phyloP scores from a whole-genome alignment of 2,797 vertebrate species.

The Glyptemys insculpta region DNA sequence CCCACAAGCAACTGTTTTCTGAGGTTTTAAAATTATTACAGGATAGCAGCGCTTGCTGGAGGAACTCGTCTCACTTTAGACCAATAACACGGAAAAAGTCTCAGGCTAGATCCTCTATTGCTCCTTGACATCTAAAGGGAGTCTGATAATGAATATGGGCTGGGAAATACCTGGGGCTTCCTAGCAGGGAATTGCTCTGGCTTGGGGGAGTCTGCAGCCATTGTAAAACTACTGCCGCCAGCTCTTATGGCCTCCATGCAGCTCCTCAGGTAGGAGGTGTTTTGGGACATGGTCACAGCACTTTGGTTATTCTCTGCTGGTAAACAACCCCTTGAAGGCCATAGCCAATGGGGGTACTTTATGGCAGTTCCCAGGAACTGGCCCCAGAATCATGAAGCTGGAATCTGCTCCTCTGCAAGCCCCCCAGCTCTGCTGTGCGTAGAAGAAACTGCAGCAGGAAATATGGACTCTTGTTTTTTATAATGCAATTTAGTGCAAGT shows the following conservation, averaged over 20 bases:
- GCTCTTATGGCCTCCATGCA: neutral
- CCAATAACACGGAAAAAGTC: neutral
- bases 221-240: neutral
- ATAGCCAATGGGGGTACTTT: neutral
- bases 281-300: neutral
- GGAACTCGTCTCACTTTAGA: neutral
- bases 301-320: neutral
- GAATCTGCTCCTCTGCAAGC: neutral
- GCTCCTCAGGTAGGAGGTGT: neutral
- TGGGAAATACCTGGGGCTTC: neutral
- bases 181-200: neutral
- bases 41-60: rapidly evolving
- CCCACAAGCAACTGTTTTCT: neutral
- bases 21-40: slow-evolving; percentile 1
- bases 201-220: neutral
- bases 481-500: neutral
- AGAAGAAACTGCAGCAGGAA: neutral
- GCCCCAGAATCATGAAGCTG: neutral
- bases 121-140: neutral
- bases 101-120: neutral
- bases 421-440: neutral
- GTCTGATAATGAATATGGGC: neutral
- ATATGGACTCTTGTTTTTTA: neutral
- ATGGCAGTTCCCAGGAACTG: neutral
- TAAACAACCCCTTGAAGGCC: neutral